Conservation (phyloP, 2,797 vertebrate species). For the Cynodonichthys magdalenae region DNA sequence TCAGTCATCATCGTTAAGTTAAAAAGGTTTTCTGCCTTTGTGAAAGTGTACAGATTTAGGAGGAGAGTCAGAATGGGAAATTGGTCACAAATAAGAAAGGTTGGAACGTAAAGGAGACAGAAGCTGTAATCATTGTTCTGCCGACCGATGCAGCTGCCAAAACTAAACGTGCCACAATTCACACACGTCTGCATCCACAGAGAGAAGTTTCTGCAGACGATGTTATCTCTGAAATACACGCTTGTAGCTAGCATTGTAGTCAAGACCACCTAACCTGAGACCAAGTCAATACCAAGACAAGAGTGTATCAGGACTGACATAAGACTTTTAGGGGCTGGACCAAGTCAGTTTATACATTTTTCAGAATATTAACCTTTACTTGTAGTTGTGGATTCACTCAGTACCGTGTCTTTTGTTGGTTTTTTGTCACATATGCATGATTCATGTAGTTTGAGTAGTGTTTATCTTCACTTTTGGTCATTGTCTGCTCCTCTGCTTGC, state of each 20-base stretch:
- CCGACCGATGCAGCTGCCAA: conserved; percentile 28
- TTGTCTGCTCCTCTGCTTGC: conserved; percentile 62
- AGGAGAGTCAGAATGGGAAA: conserved; percentile 10
- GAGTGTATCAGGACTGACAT: too few relatives aligned
- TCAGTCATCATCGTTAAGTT: background rate
- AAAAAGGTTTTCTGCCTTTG: conserved; percentile 1
- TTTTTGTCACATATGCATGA: conserved; percentile 43
- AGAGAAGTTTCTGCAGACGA: background rate
- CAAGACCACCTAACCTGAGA: too few relatives aligned
- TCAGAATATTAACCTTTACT: background rate
- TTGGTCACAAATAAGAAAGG: background rate
- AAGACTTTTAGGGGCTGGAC: too few relatives aligned
- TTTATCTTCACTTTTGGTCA: conserved; percentile 58
- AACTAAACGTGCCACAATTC: conserved; percentile 23
- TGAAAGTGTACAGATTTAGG: conserved; percentile 21
- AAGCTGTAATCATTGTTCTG: conserved; percentile 19
- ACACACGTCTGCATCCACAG: conserved; percentile 1
- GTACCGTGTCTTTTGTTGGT: conserved; percentile 6
- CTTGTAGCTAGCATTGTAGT: too few relatives aligned
- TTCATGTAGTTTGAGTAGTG: conserved; percentile 15
- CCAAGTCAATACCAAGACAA: too few relatives aligned
- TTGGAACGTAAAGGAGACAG: conserved; percentile 1
- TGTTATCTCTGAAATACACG: background rate
- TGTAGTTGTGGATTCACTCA: background rate
- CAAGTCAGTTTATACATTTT: background rate